A percentile compares a stretch with the other conserved stretches of the same genome.
Evolutionary conservation across 2,797 vertebrate genomes (phyloP).

Genomic region (Artibeus lituratus): DNA sequence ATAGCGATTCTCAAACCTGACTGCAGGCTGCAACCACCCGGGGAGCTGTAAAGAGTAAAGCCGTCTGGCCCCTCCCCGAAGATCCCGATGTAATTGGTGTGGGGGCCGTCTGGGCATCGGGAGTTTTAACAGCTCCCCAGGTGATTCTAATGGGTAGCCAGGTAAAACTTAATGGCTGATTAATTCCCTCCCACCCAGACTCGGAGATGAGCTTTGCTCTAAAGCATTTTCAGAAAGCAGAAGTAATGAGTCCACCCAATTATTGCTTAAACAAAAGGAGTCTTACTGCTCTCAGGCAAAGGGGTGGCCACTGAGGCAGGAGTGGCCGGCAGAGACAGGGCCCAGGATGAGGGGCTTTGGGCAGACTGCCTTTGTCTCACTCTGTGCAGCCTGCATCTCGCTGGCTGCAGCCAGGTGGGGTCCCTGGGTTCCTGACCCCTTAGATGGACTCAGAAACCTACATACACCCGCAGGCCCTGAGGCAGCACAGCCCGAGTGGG

Average conservation of each 20-base stretch:
- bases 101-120: not conserved
- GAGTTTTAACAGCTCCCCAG: not conserved
- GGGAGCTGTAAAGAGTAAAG: not conserved
- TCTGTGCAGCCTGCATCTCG: not conserved
- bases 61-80: not conserved
- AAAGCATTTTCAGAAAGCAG: not conserved
- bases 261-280: not conserved
- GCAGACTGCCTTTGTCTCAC: not conserved
- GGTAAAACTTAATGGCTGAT: not conserved
- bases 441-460: not conserved
- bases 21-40: not conserved
- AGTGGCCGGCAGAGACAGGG: not conserved
- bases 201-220: not conserved
- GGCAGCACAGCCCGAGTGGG: not conserved
- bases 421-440: accelerated
- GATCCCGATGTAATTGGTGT: not conserved
- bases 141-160: not conserved
- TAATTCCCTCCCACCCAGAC: not conserved
- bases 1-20: not conserved
- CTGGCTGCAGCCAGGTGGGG: too few relatives aligned
- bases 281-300: not conserved
- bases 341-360: not conserved
- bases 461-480: accelerated
- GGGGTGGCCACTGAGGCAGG: not conserved
- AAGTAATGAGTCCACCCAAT: not conserved